Base-by-base conservation (phyloP, 1,140 invertebrate species). In the Drosophila hydei region DNA sequence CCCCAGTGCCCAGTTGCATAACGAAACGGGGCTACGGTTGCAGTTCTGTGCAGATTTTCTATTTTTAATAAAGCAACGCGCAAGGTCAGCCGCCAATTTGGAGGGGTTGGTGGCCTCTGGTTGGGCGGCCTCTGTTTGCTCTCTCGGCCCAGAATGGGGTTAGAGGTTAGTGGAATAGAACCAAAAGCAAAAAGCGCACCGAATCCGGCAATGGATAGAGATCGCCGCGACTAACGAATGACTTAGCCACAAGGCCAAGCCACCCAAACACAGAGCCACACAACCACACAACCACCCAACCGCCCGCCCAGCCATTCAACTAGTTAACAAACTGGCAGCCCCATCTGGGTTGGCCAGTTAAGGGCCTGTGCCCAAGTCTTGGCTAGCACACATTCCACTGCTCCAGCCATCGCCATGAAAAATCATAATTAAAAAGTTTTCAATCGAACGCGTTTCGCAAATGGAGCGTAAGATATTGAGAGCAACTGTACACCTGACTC, bases 21-120 rank as follows among this genome's bases (percentile, higher is more conserved):
- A 72, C 54, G 45, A 9, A 42, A 43, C 25, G 36, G 47, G 42
- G 23, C 51, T 12, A 11, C 60, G 38, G 48, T 40, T 64, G 47
- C 69, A 59, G 47, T 72, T 52, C 67, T 60, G 38, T 67, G 50
- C 50, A 33, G 60, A 48, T 54, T 70, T 50, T 70, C 59, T 63
- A 70, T 72, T 73, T 73, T 73, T 73, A 69, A 73, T 73, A 73
- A 73, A 73, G 70, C 64, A 51, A 40, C 54, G 69, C 50, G 36
- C 70, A 68, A 73, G 70, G 70, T 68, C 64, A 69, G 48, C 33
- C 48, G 42, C 55, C 62, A 72, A 67, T 67, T 72, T 72, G 59
- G 54, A 54, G 55, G 59, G 59, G 48, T 21, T 42, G 19, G 16
- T 5, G 14, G 16, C 11, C 11, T n/a, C 38, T 16, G 40, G 36